phyloP scores from a whole-genome alignment of 2,113 vertebrate species.

The Pomatostomus ruficeps region DNA sequence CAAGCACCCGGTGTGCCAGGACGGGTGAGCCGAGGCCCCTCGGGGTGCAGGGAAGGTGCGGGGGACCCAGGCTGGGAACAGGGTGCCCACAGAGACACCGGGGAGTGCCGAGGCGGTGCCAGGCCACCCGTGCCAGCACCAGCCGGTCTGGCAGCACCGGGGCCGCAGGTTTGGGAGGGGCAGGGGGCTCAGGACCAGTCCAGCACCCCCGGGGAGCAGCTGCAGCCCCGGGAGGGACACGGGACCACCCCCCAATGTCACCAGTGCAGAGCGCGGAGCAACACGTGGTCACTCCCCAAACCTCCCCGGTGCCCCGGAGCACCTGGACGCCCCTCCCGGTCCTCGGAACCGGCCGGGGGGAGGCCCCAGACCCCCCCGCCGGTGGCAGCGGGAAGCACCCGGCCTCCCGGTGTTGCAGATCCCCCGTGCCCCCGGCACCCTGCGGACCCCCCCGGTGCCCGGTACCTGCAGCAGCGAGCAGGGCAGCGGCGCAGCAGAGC shows the following conservation, averaged over 20 bases:
- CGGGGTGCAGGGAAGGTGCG: background rate
- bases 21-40: background rate
- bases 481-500: background rate
- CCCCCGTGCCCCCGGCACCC: background rate
- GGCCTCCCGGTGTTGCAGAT: background rate
- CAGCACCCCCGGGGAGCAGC: rapidly evolving
- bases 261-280: background rate
- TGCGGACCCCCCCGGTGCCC: background rate
- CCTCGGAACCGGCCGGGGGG: background rate
- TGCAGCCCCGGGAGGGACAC: background rate
- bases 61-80: background rate
- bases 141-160: background rate
- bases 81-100: background rate
- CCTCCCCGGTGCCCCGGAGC: background rate
- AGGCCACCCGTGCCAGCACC: background rate
- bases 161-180: background rate
- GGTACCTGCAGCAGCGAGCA: background rate
- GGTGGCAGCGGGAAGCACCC: background rate
- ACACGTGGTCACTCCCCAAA: background rate
- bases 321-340: too few species aligned
- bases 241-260: background rate
- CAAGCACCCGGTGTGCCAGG: rapidly evolving
- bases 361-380: background rate
- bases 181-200: background rate
- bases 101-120: background rate